Evolutionary conservation across 2,888 invertebrate species (phyloP).

Genomic region (Brassicogethes aeneus): DNA sequence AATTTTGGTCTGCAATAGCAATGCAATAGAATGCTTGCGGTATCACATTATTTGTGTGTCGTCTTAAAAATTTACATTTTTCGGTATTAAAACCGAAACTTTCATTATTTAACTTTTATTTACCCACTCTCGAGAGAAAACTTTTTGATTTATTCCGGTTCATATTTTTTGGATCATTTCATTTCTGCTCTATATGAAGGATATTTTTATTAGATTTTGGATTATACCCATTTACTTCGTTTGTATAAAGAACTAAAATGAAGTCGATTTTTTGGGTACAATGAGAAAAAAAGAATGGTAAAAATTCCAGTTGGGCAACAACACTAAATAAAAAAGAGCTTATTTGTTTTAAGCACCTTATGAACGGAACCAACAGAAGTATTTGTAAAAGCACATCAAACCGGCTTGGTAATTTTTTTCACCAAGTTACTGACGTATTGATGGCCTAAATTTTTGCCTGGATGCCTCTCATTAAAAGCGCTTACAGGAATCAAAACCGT

Average conservation of each 20-base stretch:
- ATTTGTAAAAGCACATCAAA: neutral
- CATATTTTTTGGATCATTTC: neutral
- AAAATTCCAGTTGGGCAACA: too few species aligned
- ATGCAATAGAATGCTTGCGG: neutral
- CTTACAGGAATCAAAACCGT: too few species aligned
- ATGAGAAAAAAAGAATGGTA: too few species aligned
- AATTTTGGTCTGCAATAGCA: neutral
- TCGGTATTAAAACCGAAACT: neutral
- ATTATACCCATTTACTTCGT: too few species aligned
- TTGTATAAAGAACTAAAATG: too few species aligned
- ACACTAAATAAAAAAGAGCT: too few species aligned
- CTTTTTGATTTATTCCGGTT: neutral
- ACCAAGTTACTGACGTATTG: too few species aligned
- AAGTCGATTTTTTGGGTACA: too few species aligned
- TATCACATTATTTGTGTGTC: neutral
- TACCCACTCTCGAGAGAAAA: neutral
- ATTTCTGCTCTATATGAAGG: neutral
- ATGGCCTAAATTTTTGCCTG: too few species aligned
- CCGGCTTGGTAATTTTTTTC: too few species aligned
- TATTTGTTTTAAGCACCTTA: too few species aligned
- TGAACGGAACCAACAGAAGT: neutral
- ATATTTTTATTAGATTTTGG: neutral
- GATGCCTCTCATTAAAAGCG: too few species aligned
- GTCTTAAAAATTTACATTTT: neutral
- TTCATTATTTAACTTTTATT: neutral